A percentile compares a stretch with the other conserved stretches of the same genome.
phyloP scores from a whole-genome alignment of 2,797 vertebrate genomes.

The Centropyge bicolor region DNA sequence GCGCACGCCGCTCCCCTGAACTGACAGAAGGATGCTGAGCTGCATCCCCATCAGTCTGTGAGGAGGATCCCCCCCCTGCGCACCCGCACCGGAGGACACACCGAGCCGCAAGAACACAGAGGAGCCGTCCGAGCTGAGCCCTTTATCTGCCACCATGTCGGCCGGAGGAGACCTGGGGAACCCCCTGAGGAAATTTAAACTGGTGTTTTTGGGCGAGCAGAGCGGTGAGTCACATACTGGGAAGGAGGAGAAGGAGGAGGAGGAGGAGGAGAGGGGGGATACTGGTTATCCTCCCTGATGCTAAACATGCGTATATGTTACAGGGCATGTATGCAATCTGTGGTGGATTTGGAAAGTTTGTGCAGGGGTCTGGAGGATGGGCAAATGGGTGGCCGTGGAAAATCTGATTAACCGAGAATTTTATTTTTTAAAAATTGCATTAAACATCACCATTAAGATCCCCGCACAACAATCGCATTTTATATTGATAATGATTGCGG shows the following conservation, averaged over 20 bases:
- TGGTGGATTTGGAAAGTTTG: constrained; percentile 52
- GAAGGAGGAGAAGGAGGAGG: neutral
- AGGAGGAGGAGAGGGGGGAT: neutral
- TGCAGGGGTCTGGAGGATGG: constrained; percentile 29
- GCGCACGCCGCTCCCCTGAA: constrained; percentile 71
- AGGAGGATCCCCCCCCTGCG: constrained; percentile 79
- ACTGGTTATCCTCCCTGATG: constrained; percentile 42
- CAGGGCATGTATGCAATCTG: constrained; percentile 62
- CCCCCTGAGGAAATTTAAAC: constrained; percentile 95
- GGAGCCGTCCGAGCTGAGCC: constrained; percentile 62
- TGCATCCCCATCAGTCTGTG: constrained; percentile 85
- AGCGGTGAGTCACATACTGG: constrained; percentile 88
- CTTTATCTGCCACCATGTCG: constrained; percentile 86
- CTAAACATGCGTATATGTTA: constrained; percentile 63
- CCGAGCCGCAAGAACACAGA: constrained; percentile 60
- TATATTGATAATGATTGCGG: neutral
- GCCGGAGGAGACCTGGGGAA: constrained; percentile 94
- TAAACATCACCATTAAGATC: neutral
- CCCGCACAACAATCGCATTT: neutral
- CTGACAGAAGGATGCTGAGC: constrained; percentile 84
- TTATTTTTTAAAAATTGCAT: constrained; percentile 13
- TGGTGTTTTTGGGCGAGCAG: constrained; percentile 94
- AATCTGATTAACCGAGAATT: constrained; percentile 71
- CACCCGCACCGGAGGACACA: constrained; percentile 70
- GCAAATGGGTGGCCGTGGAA: constrained; percentile 40